Percentiles rank a stretch among this genome's conserved stretches.
These are phyloP conservation scores for Onthophagus taurus DNA, from an alignment of 1,140 invertebrate genomes.

Conservation along the genomic window DNA sequence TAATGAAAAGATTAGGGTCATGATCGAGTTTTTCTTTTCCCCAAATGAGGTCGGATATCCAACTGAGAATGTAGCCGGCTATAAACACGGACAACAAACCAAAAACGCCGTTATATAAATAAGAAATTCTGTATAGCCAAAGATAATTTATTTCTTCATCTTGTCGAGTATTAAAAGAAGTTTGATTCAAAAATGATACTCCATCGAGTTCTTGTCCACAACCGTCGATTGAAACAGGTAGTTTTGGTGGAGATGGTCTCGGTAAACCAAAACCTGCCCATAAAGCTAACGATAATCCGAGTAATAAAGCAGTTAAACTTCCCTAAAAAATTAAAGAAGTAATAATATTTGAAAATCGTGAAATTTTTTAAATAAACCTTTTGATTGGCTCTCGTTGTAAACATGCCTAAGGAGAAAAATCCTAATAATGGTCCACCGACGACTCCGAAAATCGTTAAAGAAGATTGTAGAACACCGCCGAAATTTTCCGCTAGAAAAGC, in stretches of 20 bases:
- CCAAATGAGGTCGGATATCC: constrained; percentile 20
- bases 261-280: constrained; percentile 83
- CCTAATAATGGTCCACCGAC: constrained; percentile 71
- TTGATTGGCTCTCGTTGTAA: constrained; percentile 52
- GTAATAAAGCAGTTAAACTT: constrained; percentile 52
- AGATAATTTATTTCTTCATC: constrained; percentile 41
- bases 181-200: constrained; percentile 1
- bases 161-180: background rate
- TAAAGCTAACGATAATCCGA: constrained; percentile 58
- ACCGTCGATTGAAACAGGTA: constrained; percentile 49
- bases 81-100: constrained; percentile 56
- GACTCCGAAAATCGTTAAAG: constrained; percentile 69
- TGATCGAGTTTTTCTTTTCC: background rate
- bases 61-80: constrained; percentile 52
- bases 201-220: constrained; percentile 39
- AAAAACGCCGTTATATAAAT: constrained; percentile 74
- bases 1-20: background rate
- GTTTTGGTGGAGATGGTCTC: constrained; percentile 47
- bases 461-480: constrained; percentile 62
- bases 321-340: constrained; percentile 42
- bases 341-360: background rate
- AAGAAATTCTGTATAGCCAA: constrained; percentile 70
- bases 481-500: constrained; percentile 66
- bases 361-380: constrained; percentile 22
- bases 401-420: constrained; percentile 73